Evolutionary conservation across 2,888 invertebrate species (phyloP).

Genomic region (Mesopsocus fuscifrons): DNA sequence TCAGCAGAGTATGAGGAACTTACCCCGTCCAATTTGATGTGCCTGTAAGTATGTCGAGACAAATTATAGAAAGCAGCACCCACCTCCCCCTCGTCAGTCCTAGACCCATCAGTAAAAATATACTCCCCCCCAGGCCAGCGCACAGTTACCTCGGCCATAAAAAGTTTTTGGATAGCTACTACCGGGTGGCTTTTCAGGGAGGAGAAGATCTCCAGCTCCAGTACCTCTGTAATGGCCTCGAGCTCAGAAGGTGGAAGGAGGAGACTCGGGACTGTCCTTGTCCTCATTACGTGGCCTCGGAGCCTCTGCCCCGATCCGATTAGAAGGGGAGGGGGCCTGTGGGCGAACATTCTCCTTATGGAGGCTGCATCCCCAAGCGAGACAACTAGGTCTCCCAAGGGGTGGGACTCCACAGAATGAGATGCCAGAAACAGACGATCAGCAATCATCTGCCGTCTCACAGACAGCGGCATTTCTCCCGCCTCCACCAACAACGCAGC

Average conservation of each 20-base stretch:
- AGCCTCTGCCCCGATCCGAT: background rate
- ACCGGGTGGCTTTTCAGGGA: background rate
- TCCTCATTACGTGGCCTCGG: background rate
- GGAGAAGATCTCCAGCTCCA: background rate
- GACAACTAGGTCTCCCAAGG: background rate
- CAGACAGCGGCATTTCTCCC: conserved; percentile 2
- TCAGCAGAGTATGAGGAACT: background rate
- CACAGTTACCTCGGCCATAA: background rate
- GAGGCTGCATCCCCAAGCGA: background rate
- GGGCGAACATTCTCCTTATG: too few species aligned
- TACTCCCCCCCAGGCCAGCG: background rate
- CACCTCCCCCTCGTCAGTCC: background rate
- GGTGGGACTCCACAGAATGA: background rate
- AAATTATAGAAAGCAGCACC: background rate
- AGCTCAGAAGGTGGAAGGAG: background rate
- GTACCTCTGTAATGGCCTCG: background rate
- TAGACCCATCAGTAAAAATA: conserved; percentile 2
- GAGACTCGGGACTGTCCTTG: too few species aligned
- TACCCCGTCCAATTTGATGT: background rate
- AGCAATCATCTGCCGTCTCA: background rate
- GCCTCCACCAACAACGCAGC: conserved; percentile 8
- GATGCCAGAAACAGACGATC: background rate
- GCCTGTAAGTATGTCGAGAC: background rate
- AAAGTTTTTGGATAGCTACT: background rate
- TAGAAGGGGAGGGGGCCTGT: background rate